A percentile compares a stretch with the other conserved stretches of the same genome.
phyloP scores from a whole-genome alignment of 37 sponge, comb jelly and placozoan genomes.

The Beroe ovata region DNA sequence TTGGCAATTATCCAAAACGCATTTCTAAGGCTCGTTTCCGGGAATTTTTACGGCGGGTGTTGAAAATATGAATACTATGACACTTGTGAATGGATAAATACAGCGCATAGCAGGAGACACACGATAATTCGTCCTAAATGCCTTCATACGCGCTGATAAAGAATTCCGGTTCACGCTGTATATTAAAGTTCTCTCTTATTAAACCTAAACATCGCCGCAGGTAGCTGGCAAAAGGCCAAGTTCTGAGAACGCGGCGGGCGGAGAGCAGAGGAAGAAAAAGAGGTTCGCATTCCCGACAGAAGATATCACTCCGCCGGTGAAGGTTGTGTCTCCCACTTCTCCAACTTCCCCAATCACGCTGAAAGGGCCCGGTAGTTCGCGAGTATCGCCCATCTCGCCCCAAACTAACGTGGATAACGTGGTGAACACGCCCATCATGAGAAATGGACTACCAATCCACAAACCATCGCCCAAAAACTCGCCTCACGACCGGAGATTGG shows the following conservation, averaged over 20 bases:
- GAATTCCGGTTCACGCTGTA: too few relatives aligned
- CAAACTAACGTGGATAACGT: slow-evolving; percentile 43
- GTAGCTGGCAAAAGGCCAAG: slow-evolving; percentile 27
- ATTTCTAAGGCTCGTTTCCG: too few relatives aligned
- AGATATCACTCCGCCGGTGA: slow-evolving; percentile 22
- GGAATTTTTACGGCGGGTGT: too few relatives aligned
- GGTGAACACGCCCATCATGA: slow-evolving; percentile 20
- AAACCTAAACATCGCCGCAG: background rate
- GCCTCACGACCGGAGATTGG: slow-evolving; percentile 27
- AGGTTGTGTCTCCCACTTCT: slow-evolving; percentile 41
- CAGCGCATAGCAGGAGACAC: too few relatives aligned
- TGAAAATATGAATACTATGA: too few relatives aligned
- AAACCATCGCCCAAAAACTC: slow-evolving; percentile 59
- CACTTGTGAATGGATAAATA: too few relatives aligned
- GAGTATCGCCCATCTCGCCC: slow-evolving; percentile 61
- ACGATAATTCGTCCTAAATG: too few relatives aligned
- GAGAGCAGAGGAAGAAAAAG: slow-evolving; percentile 60
- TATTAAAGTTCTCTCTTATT: background rate
- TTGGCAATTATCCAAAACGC: too few relatives aligned
- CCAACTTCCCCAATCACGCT: slow-evolving; percentile 49
- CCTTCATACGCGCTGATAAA: too few relatives aligned
- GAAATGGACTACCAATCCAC: slow-evolving; percentile 56
- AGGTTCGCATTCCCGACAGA: slow-evolving; percentile 55
- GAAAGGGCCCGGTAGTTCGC: slow-evolving; percentile 50
- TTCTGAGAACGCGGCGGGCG: background rate